phyloP scores from a whole-genome alignment of 2,797 vertebrate species.

The Carapus acus region DNA sequence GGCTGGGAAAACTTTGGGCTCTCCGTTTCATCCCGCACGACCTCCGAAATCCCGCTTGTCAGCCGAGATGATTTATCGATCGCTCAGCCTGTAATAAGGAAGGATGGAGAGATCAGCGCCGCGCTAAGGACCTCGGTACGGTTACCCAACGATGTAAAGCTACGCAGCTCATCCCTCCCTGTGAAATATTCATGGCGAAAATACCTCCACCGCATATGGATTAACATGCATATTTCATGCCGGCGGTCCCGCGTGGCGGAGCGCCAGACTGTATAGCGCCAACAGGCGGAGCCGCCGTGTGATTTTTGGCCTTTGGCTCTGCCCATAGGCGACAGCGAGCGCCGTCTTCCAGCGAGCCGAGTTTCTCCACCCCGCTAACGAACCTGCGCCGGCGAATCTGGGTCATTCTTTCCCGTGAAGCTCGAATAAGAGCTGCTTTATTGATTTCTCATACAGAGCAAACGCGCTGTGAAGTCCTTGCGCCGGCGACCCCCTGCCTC shows the following conservation, averaged over 20 bases:
- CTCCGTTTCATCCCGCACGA: slow-evolving; percentile 26
- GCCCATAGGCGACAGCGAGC: slow-evolving; percentile 49
- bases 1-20: slow-evolving; percentile 35
- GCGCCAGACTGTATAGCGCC: slow-evolving; percentile 24
- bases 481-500: slow-evolving; percentile 28
- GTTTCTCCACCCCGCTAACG: slow-evolving; percentile 51
- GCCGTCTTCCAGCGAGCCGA: slow-evolving; percentile 28
- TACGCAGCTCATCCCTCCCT: slow-evolving; percentile 18
- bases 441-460: slow-evolving; percentile 67
- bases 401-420: slow-evolving; percentile 56
- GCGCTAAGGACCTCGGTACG: slow-evolving; percentile 36
- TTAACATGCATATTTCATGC: slow-evolving; percentile 69
- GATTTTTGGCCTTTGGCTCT: slow-evolving; percentile 48
- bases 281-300: slow-evolving; percentile 27
- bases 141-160: slow-evolving; percentile 32
- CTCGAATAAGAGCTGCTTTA: slow-evolving; percentile 66
- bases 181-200: slow-evolving; percentile 67
- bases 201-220: slow-evolving; percentile 58
- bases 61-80: slow-evolving; percentile 62
- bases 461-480: slow-evolving; percentile 61
- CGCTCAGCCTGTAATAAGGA: slow-evolving; percentile 27
- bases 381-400: slow-evolving; percentile 51
- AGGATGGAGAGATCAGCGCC: slow-evolving; percentile 17
- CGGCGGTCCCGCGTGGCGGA: slow-evolving; percentile 42
- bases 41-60: slow-evolving; percentile 51